Conservation (phyloP, 2,113 vertebrate species). For the Ictidomys tridecemlineatus region DNA sequence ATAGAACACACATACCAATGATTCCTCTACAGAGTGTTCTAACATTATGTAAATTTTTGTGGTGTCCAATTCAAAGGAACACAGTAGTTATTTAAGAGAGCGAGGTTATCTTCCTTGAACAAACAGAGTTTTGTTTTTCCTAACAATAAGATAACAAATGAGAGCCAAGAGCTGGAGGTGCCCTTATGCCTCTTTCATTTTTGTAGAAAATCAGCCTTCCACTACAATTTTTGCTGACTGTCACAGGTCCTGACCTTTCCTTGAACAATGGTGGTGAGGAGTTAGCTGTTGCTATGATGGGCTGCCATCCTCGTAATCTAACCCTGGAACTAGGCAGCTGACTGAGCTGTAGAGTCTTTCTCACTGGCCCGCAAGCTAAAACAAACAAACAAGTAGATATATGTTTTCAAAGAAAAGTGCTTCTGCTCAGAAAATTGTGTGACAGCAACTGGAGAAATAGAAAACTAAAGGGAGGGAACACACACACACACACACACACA, state of each 20-base stretch:
- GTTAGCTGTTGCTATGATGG: neutral
- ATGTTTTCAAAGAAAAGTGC: constrained; percentile 15
- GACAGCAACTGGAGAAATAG: neutral
- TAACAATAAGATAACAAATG: constrained; percentile 1
- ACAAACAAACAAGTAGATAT: constrained; percentile 56
- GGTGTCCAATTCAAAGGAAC: constrained; percentile 20
- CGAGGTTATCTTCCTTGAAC: constrained; percentile 27
- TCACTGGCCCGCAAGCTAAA: constrained; percentile 30
- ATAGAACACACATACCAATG: neutral
- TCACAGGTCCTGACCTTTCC: neutral
- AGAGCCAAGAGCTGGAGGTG: neutral
- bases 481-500: no score
- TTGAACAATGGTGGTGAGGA: neutral
- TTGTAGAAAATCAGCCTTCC: neutral
- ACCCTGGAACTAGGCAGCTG: neutral
- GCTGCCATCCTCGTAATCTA: neutral
- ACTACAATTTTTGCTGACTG: neutral
- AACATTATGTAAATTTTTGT: neutral
- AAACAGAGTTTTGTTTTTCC: neutral
- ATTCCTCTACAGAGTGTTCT: neutral
- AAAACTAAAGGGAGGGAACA: constrained; percentile 5
- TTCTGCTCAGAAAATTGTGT: neutral
- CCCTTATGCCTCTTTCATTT: constrained; percentile 48
- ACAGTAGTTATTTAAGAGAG: neutral
- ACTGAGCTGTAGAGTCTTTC: constrained; percentile 39